Evolutionary conservation across 2,113 vertebrate genomes (phyloP), one percentile per base, ranked within the genome.

Genomic region (Cottus gobio): DNA sequence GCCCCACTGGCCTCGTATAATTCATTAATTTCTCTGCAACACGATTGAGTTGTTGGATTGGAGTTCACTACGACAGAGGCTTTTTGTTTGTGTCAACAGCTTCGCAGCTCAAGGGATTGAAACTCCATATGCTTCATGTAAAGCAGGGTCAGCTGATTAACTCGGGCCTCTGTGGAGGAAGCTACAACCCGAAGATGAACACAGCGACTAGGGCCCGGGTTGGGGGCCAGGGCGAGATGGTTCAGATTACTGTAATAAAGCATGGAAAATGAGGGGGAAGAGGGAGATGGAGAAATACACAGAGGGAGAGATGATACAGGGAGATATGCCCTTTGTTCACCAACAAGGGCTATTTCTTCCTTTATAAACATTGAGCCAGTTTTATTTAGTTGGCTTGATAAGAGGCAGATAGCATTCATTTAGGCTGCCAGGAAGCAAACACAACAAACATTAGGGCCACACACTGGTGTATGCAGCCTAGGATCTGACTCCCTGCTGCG

Each of bases 221-320:
- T 52, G 72, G 85, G 83, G 70, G 79, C 73, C 1, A 4, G 69
- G 83, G 70, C 79, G 42, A 89, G 90, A 94, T 91, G 87, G 87
- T 82, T 77, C 44, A 80, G 92, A 92, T 94, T 92, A 92, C 82
- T 82, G 77, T 89, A 88, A 92, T 90, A 90, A 90, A 87, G 82
- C 87, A 82, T 83, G 90, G 89, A 88, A 91, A 91, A 89, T 83
- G 71, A 87, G 77, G 63, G 77, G 65, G 80, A 69, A 61, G 56
- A 22, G 67, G n/a, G 72, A 77, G 76, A 79, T 50, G 58, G 79
- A 76, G 73, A 75, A 75, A 81, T 26, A 46, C 52, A 74, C 39
- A 76, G 46, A 67, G 69, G 48, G 52, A 60, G 57, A 83, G 88
- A 90, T 88, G 70, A 71, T 77, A 72, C 16, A 22, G 75, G 31